Evolutionary conservation across 1,140 invertebrate genomes (phyloP), one percentile per base, ranked within the genome.

Genomic region (Penaeus chinensis): DNA sequence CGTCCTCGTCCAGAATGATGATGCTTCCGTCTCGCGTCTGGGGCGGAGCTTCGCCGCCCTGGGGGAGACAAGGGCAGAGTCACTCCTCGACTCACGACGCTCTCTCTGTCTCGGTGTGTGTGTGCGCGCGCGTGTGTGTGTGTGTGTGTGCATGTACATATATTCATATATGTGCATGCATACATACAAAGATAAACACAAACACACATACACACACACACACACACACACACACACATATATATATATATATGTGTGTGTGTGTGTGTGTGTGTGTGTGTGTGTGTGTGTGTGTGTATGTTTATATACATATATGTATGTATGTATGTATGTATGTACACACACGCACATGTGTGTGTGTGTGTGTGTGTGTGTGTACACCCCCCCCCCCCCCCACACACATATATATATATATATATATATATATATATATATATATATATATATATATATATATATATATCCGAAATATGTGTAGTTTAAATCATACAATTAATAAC

Each of bases 1-100:
- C 88, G 32, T 89, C 88, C 47, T 89, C 88, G 65, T 89, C 88
- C 27, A 89, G 65, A 37, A 89, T 85, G 19, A 42, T 63, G 7
- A 89, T 47, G 1, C 5, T 85, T 1, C 79, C 88, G 3, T 66
- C 13, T n/a, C 66, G 32, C 18, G 69, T 74, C 66, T 81, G 78
- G 1, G 84, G 37, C n/a, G 71, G 16, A n/a, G 16, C 47, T 71
- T 20, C 32, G 24, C 4, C 61, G 42, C 4, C 42, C 27, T 78
- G 81, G 32, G 32, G 20, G 47, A 11, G 54, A 8, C n/a, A 13
- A 13, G 2, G 16, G n/a, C 24, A 7, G 32, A 7, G 32, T 69
- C 10, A 69, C n/a, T n/a, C 32, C 32, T 32, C 2, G 32, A 69
- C 32, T 11, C 32, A 2, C 13, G 5, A 24, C 18, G n/a, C n/a